Percentiles rank a stretch among this genome's conserved stretches.
Evolutionary conservation across 2,113 vertebrate genomes (phyloP).

Genomic region (Pachyramphus minor): DNA sequence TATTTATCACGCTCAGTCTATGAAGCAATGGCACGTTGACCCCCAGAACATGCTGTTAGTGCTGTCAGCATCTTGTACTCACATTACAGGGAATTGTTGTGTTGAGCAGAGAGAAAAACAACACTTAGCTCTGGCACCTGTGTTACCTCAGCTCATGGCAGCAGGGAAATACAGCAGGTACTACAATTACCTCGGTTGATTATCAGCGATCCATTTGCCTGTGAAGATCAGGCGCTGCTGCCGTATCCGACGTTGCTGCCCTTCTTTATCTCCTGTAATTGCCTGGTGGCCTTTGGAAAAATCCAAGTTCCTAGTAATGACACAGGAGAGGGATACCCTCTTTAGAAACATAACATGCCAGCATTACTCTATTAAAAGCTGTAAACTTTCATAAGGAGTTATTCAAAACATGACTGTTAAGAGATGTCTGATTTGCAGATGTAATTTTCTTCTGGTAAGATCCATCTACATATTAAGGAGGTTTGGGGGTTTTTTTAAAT

Average conservation of each 20-base stretch:
- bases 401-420: not conserved
- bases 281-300: slow-evolving; percentile 98
- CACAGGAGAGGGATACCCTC: not conserved
- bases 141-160: not conserved
- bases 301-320: slow-evolving; percentile 87
- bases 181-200: slow-evolving; percentile 82
- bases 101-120: not conserved
- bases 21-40: not conserved
- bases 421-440: not conserved
- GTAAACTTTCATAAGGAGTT: not conserved
- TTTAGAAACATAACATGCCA: not conserved
- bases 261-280: slow-evolving; percentile 87
- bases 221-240: slow-evolving; percentile 87
- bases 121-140: not conserved
- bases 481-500: not conserved
- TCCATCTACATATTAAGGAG: not conserved
- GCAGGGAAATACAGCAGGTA: not conserved
- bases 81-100: not conserved
- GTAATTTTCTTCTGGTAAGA: not conserved
- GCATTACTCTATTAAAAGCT: not conserved
- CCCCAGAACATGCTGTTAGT: not conserved
- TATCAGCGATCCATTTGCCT: slow-evolving; percentile 95
- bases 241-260: slow-evolving; percentile 82
- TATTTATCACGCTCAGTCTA: not conserved
- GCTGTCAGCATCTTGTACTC: not conserved